Conservation (phyloP, 2,888 invertebrate genomes). For the Limnephilus lunatus region DNA sequence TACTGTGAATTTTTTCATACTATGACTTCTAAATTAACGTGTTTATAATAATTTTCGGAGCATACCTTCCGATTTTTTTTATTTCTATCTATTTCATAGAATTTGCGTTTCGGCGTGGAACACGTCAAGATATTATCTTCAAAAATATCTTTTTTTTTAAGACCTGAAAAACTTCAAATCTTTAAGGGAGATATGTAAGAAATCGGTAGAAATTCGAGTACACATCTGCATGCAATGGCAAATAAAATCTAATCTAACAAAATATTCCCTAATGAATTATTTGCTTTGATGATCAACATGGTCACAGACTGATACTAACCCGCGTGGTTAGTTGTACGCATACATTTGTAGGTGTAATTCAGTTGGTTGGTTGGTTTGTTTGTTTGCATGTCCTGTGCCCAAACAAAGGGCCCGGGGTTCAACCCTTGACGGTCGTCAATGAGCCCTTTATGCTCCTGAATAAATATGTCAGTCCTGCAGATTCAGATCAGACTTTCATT, state of each 20-base stretch:
- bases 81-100: too few species aligned
- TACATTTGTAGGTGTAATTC: background rate
- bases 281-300: background rate
- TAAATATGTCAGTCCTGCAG: slow-evolving; percentile 39
- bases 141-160: too few species aligned
- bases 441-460: slow-evolving; percentile 35
- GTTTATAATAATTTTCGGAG: too few species aligned
- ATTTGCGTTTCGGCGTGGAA: too few species aligned
- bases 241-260: background rate
- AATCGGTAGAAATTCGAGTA: too few species aligned
- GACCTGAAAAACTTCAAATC: too few species aligned
- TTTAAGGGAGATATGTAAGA: too few species aligned
- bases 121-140: too few species aligned
- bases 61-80: too few species aligned
- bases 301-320: background rate
- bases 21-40: too few species aligned
- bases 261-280: background rate
- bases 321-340: background rate
- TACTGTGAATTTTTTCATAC: too few species aligned
- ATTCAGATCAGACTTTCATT: slow-evolving; percentile 8
- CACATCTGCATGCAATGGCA: background rate
- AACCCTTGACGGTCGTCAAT: slow-evolving; percentile 29
- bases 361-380: background rate
- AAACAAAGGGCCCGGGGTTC: background rate
- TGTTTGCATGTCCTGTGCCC: slow-evolving; percentile 9